These are phyloP conservation scores for Chaenodraco wilsoni DNA, from an alignment of 2,797 vertebrate species.

Conservation along the genomic window DNA sequence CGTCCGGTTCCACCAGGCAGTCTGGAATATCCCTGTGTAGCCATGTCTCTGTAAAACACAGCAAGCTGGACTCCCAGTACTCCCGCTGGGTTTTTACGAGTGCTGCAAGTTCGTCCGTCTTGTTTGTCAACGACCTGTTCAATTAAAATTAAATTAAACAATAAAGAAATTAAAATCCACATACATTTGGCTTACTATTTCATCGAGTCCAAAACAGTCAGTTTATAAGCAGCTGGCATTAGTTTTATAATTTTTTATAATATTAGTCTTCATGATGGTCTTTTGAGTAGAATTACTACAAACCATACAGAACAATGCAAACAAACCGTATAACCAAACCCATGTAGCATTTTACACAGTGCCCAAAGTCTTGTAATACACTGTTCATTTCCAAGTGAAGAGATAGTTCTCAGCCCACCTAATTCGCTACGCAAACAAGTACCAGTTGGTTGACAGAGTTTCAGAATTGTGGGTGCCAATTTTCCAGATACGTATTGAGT, in stretches of 20 bases:
- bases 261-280: background rate
- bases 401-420: constrained; percentile 4
- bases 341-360: too few relatives aligned
- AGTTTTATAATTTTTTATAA: background rate
- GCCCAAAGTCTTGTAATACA: constrained; percentile 5
- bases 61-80: too few relatives aligned
- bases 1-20: too few relatives aligned
- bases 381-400: constrained; percentile 5
- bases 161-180: constrained; percentile 1
- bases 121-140: too few relatives aligned
- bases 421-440: constrained; percentile 7
- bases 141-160: background rate
- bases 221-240: constrained; percentile 2
- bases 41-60: too few relatives aligned
- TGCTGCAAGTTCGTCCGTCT: too few relatives aligned
- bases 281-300: background rate
- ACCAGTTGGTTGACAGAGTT: constrained; percentile 20
- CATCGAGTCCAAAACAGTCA: background rate
- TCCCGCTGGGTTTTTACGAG: too few relatives aligned
- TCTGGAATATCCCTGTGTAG: too few relatives aligned
- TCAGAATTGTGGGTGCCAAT: constrained; percentile 37
- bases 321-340: background rate
- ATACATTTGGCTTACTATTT: background rate
- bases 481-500: constrained; percentile 33
- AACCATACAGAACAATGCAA: background rate